Evolutionary conservation across 2,113 vertebrate genomes (phyloP).

Genomic region (Dromiciops gliroides): DNA sequence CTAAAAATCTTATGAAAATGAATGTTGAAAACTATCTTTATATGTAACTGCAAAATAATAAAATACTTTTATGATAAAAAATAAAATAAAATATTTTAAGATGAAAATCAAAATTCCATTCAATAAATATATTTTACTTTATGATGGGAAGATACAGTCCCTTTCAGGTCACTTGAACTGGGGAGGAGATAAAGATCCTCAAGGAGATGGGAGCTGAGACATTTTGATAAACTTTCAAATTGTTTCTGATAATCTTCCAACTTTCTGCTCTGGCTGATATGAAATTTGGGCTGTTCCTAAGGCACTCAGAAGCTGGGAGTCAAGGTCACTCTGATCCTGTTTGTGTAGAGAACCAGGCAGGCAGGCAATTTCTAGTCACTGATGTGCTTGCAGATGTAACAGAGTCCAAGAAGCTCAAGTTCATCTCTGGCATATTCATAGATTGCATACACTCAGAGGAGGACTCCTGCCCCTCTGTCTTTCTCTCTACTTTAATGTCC

Average conservation of each 20-base stretch:
- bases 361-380: background rate
- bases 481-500: background rate
- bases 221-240: background rate
- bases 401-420: background rate
- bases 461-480: background rate
- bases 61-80: too few species aligned
- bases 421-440: background rate
- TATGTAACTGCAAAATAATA: too few species aligned
- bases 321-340: background rate
- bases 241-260: background rate
- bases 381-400: background rate
- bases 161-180: background rate
- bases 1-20: too few species aligned
- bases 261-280: background rate
- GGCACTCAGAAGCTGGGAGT: background rate
- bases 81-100: too few species aligned
- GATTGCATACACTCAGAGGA: background rate
- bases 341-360: background rate
- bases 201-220: background rate
- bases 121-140: background rate
- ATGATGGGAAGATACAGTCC: background rate
- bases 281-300: background rate
- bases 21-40: too few species aligned
- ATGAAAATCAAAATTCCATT: too few species aligned
- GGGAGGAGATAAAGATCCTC: background rate